These are phyloP conservation scores for Oxycera nigricornis DNA, from an alignment of 2,888 invertebrate species.

Conservation along the genomic window DNA sequence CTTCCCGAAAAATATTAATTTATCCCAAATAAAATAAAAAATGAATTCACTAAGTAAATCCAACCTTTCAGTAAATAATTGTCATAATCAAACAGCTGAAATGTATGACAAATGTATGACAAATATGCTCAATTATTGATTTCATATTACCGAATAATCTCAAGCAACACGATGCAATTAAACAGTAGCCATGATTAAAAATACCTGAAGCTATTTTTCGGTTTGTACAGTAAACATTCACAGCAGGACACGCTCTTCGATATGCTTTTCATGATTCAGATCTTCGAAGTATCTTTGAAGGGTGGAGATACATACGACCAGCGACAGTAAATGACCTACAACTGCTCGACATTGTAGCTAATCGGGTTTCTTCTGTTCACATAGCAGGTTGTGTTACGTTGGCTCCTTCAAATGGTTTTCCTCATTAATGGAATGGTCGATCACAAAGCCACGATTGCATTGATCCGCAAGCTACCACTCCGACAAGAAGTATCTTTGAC, in stretches of 20 bases:
- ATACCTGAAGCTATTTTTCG: constrained; percentile 14
- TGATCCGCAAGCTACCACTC: background rate
- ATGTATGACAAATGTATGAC: constrained; percentile 3
- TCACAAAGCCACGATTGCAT: background rate
- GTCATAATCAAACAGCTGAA: too few species aligned
- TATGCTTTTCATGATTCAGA: too few species aligned
- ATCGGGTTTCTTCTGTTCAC: too few species aligned
- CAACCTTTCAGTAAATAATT: too few species aligned
- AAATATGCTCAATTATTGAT: constrained; percentile 29
- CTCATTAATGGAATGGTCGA: background rate
- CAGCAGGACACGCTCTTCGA: background rate
- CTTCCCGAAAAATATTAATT: too few species aligned
- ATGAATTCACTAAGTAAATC: too few species aligned
- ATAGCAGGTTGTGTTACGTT: too few species aligned
- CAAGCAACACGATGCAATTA: background rate
- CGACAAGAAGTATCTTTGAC: background rate
- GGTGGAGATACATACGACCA: too few species aligned
- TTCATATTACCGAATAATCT: background rate
- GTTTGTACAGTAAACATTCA: constrained; percentile 12
- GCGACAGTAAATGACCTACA: constrained; percentile 26
- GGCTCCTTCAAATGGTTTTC: too few species aligned
- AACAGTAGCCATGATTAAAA: constrained; percentile 29
- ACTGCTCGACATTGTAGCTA: constrained; percentile 32
- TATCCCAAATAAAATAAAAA: too few species aligned
- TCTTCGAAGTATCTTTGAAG: too few species aligned